phyloP scores from a whole-genome alignment of 1,140 invertebrate genomes.

The Drosophila obscura region DNA sequence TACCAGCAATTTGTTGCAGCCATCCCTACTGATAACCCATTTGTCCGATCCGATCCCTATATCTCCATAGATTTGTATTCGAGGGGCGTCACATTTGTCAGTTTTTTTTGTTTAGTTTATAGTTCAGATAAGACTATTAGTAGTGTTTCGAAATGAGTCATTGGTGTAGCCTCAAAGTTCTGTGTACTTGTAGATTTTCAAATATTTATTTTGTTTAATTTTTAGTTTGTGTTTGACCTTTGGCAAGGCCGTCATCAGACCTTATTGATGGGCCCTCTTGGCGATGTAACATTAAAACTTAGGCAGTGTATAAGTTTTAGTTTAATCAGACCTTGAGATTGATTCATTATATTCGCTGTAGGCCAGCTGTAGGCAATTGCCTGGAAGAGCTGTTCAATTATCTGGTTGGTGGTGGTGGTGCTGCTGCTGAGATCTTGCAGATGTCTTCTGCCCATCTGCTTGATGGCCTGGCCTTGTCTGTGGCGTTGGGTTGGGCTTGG shows the following conservation, averaged over 20 bases:
- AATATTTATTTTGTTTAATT: not conserved
- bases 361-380: conserved; percentile 1
- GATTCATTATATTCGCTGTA: conserved; percentile 8
- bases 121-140: conserved; percentile 4
- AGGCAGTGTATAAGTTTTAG: conserved; percentile 27
- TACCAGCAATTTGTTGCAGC: conserved; percentile 25
- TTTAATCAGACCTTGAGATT: conserved; percentile 40
- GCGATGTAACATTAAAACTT: conserved; percentile 17
- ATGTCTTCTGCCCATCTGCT: conserved; percentile 46
- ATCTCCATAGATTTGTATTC: not conserved
- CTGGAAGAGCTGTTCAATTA: conserved; percentile 24
- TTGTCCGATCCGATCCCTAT: not conserved
- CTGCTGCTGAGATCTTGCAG: conserved; percentile 58
- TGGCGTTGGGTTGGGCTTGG: conserved; percentile 9
- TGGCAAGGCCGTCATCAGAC: conserved; percentile 15
- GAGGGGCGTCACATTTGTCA: conserved; percentile 4
- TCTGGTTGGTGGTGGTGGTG: conserved; percentile 15
- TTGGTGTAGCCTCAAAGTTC: conserved; percentile 13
- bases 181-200: conserved; percentile 30
- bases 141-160: conserved; percentile 24
- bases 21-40: conserved; percentile 29
- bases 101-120: conserved; percentile 1
- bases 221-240: conserved; percentile 36
- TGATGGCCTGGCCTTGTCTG: conserved; percentile 21
- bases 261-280: conserved; percentile 45